phyloP scores from a whole-genome alignment of 1,140 invertebrate species.

The Globodera ellingtonae region DNA sequence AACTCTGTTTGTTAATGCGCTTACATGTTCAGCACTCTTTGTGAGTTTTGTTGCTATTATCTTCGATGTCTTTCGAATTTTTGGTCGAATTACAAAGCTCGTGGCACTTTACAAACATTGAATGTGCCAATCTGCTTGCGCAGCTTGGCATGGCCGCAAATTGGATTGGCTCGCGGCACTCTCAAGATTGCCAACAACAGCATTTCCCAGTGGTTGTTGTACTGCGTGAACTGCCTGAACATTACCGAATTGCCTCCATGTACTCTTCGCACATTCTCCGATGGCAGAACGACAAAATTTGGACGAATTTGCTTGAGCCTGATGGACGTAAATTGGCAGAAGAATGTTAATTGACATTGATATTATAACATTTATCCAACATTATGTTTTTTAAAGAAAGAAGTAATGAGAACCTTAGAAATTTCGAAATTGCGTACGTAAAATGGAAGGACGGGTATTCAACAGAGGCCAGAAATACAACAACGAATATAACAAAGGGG shows the following conservation, averaged over 20 bases:
- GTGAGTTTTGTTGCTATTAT: background rate
- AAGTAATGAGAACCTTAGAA: constrained; percentile 12
- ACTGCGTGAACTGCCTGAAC: constrained; percentile 2
- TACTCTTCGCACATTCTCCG: constrained; percentile 15
- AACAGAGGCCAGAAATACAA: background rate
- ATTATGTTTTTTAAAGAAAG: background rate
- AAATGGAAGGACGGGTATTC: background rate
- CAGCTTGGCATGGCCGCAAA: constrained; percentile 27
- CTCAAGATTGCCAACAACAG: background rate
- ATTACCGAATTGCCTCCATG: constrained; percentile 20
- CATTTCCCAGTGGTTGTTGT: constrained; percentile 24
- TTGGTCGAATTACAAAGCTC: constrained; percentile 29
- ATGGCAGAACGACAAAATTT: constrained; percentile 16
- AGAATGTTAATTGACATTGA: background rate
- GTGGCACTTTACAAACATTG: constrained; percentile 22
- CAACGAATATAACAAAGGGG: background rate
- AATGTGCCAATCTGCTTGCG: constrained; percentile 29
- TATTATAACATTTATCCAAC: background rate
- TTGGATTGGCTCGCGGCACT: constrained; percentile 24
- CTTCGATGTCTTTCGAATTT: background rate
- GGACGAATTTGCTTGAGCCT: constrained; percentile 18
- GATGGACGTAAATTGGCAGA: background rate
- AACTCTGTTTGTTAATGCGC: constrained; percentile 23
- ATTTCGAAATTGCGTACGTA: background rate
- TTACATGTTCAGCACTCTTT: constrained; percentile 21